Conservation (phyloP, 2,113 vertebrate species). For the Psilopogon haemacephalus region DNA sequence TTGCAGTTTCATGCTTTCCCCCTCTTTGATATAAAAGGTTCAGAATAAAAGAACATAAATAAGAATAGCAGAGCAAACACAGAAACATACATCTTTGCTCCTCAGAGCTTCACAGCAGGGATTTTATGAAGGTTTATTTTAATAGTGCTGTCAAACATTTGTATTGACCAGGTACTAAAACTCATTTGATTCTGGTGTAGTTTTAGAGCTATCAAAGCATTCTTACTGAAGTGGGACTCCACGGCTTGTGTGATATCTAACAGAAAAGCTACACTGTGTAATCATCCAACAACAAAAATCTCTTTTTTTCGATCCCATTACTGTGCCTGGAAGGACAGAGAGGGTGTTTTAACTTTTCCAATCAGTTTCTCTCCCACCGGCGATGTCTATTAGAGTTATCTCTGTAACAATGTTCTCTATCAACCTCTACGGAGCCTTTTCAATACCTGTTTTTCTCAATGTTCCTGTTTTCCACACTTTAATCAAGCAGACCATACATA, state of each 20-base stretch:
- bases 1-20: not conserved
- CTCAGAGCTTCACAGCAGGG: slow-evolving; percentile 1
- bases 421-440: slow-evolving; percentile 13
- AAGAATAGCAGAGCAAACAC: not conserved
- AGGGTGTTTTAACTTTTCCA: slow-evolving; percentile 21
- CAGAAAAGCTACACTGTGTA: slow-evolving; percentile 11
- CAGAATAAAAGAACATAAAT: slow-evolving; percentile 44
- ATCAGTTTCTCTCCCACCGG: not conserved
- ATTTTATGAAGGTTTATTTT: slow-evolving; percentile 44
- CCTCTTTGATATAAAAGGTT: slow-evolving; percentile 14
- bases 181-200: not conserved
- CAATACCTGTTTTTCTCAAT: slow-evolving; percentile 24
- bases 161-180: slow-evolving; percentile 24
- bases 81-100: slow-evolving; percentile 21
- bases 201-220: slow-evolving; percentile 51
- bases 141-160: slow-evolving; percentile 42
- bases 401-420: not conserved
- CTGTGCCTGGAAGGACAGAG: slow-evolving; percentile 1
- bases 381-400: slow-evolving; percentile 32
- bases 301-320: not conserved
- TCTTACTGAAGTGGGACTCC: slow-evolving; percentile 60
- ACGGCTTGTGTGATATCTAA: not conserved
- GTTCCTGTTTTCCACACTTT: not conserved
- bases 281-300: slow-evolving; percentile 29
- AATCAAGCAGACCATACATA: not conserved